Evolutionary conservation across 2,113 vertebrate species (phyloP).

Genomic region (Platanista minor): DNA sequence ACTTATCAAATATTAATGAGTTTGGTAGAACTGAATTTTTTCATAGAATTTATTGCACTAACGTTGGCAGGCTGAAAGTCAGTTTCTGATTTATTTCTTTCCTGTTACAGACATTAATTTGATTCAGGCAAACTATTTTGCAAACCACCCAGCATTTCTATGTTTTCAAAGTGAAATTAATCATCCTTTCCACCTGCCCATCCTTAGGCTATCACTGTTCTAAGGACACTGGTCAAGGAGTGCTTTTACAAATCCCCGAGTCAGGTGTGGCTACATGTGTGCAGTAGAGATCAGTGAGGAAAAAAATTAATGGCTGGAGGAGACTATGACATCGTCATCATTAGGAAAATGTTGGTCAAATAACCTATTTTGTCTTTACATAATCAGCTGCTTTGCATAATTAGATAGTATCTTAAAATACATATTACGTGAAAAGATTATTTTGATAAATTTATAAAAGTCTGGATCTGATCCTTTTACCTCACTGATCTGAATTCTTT

Average conservation of each 20-base stretch:
- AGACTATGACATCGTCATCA: neutral
- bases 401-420: neutral
- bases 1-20: neutral
- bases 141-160: neutral
- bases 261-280: neutral
- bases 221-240: neutral
- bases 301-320: neutral
- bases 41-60: neutral
- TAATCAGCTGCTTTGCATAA: neutral
- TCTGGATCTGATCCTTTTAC: neutral
- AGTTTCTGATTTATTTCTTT: constrained; percentile 34
- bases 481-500: neutral
- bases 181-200: neutral
- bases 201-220: neutral
- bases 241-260: neutral
- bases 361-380: neutral
- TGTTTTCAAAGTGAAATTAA: neutral
- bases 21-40: neutral
- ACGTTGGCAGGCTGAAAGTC: neutral
- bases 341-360: neutral
- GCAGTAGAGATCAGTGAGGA: neutral
- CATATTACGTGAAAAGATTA: neutral
- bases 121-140: constrained; percentile 22
- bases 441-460: constrained; percentile 23
- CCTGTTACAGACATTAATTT: constrained; percentile 23